Evolutionary conservation across 35 echinoderm and acorn worm species (phyloP).

Genomic region (Lytechinus pictus): DNA sequence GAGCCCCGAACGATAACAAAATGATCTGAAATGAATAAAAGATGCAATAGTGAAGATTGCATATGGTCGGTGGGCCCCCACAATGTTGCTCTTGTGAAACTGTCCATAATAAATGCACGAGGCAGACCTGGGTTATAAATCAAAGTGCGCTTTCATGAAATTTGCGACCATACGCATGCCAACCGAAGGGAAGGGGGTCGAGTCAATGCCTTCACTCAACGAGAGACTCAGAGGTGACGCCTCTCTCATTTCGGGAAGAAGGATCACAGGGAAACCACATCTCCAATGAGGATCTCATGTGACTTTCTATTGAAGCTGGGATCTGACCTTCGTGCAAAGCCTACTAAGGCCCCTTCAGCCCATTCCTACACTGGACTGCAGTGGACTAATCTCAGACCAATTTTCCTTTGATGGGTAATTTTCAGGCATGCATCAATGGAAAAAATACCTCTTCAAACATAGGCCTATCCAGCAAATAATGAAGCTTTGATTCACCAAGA

Average conservation of each 20-base stretch:
- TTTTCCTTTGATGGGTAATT: background rate
- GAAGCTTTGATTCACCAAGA: background rate
- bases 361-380: background rate
- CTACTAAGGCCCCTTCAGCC: background rate
- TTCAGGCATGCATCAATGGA: background rate
- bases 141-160: background rate
- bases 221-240: background rate
- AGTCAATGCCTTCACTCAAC: background rate
- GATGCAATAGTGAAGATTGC: background rate
- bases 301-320: background rate
- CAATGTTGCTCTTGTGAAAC: background rate
- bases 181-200: background rate
- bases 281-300: background rate
- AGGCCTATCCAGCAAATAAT: background rate
- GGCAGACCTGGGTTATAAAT: constrained; percentile 2
- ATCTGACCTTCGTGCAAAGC: background rate
- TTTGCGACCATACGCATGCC: background rate
- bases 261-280: constrained; percentile 1
- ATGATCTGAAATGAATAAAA: background rate
- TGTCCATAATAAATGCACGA: constrained; percentile 12
- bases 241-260: background rate
- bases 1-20: background rate
- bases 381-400: background rate
- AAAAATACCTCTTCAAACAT: no score
- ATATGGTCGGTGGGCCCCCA: background rate